Conservation (phyloP, 2,888 invertebrate species). For the Ichneumoninae sp. region DNA sequence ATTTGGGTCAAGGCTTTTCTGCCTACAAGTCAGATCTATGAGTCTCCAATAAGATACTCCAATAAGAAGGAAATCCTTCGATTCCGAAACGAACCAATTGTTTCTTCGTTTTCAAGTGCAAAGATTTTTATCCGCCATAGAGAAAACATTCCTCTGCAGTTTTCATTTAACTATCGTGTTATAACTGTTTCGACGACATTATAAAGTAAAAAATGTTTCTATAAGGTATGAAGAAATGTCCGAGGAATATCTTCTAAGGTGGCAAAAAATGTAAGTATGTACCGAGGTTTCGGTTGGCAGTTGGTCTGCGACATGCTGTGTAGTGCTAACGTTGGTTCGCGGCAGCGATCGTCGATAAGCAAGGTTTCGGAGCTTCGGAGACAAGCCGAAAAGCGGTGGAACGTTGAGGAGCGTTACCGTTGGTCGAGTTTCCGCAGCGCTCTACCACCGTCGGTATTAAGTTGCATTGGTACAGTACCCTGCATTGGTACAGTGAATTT, state of each 20-base stretch:
- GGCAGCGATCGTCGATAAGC: background rate
- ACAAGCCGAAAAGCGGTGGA: background rate
- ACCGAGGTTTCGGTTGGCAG: background rate
- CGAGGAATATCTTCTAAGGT: background rate
- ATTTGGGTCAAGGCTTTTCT: slow-evolving; percentile 70
- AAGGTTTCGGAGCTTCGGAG: background rate
- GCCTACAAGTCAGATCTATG: slow-evolving; percentile 48
- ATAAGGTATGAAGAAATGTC: background rate
- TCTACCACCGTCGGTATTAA: background rate
- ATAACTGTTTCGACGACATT: slow-evolving; percentile 17
- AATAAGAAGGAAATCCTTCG: slow-evolving; percentile 40
- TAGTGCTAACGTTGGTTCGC: background rate
- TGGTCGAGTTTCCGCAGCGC: slow-evolving; percentile 22
- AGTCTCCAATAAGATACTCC: slow-evolving; percentile 36
- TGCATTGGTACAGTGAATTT: background rate
- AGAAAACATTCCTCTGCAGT: slow-evolving; percentile 13
- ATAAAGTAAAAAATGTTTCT: background rate
- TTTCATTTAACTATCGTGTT: background rate
- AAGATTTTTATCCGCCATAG: background rate
- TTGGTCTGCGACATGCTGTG: background rate
- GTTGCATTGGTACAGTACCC: background rate
- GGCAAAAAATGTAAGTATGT: background rate
- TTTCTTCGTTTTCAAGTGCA: slow-evolving; percentile 1
- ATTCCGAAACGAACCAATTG: slow-evolving; percentile 34
- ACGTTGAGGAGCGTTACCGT: background rate